These are phyloP conservation scores for Acanthosepion pharaonis DNA, from an alignment of 2,888 invertebrate species.

Conservation along the genomic window DNA sequence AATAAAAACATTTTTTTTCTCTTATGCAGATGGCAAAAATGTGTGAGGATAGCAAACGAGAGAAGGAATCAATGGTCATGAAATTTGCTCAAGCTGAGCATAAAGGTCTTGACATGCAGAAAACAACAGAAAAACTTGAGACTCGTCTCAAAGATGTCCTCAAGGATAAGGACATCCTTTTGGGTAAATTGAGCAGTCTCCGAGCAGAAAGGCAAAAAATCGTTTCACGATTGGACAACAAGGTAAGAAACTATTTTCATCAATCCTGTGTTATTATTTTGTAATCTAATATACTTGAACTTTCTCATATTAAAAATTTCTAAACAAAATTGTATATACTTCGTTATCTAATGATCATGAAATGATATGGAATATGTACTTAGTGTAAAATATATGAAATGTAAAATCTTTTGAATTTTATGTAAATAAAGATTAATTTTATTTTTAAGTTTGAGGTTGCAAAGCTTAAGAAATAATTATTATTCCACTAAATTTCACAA, in stretches of 20 bases:
- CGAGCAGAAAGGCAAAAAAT: constrained; percentile 68
- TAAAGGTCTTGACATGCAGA: constrained; percentile 69
- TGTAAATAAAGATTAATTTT: no score
- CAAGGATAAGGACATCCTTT: constrained; percentile 68
- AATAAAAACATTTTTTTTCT: background rate
- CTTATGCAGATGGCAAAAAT: constrained; percentile 65
- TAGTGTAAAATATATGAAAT: background rate
- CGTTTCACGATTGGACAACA: constrained; percentile 63
- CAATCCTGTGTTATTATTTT: background rate
- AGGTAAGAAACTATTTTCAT: constrained; percentile 57
- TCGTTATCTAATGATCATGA: background rate
- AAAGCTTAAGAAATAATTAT: no score
- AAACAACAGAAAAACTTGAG: constrained; percentile 65
- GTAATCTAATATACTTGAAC: background rate
- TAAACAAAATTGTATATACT: constrained; percentile 40
- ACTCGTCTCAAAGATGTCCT: constrained; percentile 65
- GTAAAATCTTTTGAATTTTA: no score
- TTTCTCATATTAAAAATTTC: background rate
- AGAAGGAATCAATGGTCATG: constrained; percentile 74
- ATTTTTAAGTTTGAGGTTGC: no score
- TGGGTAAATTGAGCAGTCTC: constrained; percentile 63
- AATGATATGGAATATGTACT: background rate
- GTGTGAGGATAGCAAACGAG: constrained; percentile 67
- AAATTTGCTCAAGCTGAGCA: constrained; percentile 74
- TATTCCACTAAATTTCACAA: no score